Percentiles rank a stretch among this genome's conserved stretches.
These are phyloP conservation scores for Calypte anna DNA, from an alignment of 2,113 vertebrate genomes.

Conservation along the genomic window DNA sequence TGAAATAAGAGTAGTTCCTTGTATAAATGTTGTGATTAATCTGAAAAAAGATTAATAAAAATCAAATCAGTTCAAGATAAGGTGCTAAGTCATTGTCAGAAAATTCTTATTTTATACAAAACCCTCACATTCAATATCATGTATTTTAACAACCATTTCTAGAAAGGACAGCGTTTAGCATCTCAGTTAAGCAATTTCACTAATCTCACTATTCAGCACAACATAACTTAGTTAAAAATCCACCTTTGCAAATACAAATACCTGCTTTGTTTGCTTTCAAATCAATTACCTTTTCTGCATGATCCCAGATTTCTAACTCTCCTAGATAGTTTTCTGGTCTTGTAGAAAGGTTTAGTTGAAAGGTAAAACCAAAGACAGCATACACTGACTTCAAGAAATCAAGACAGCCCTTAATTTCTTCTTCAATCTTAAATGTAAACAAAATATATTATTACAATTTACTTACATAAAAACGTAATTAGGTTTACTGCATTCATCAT, in stretches of 20 bases:
- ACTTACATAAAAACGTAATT: neutral
- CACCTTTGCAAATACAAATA: neutral
- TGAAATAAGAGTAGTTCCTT: neutral
- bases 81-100: neutral
- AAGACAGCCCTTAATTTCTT: conserved; percentile 91
- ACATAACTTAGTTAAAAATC: neutral
- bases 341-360: conserved; percentile 92
- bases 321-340: conserved; percentile 91
- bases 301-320: conserved; percentile 86
- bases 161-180: neutral
- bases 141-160: neutral
- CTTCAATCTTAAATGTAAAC: conserved; percentile 83
- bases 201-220: neutral
- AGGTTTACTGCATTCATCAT: neutral
- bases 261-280: neutral
- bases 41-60: neutral
- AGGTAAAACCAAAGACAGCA: conserved; percentile 89
- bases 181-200: neutral
- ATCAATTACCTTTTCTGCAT: conserved; percentile 87
- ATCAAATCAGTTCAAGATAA: neutral
- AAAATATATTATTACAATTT: neutral
- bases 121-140: neutral
- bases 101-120: neutral
- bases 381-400: conserved; percentile 91
- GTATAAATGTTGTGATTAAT: neutral